Conservation (phyloP, 2,888 invertebrate species). For the Andrena dorsata region DNA sequence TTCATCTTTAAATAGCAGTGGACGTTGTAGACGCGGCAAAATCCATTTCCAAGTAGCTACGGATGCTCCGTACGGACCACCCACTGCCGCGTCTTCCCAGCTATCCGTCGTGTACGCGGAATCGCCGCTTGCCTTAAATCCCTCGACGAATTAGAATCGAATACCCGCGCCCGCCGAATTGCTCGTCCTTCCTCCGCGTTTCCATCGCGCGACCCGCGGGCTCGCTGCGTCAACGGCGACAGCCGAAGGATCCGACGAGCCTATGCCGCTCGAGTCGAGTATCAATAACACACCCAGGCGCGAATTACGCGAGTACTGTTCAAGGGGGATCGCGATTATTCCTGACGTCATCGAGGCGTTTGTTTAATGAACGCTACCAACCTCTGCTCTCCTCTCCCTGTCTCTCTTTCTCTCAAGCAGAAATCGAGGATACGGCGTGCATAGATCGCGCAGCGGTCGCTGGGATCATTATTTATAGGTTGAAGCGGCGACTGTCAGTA, state of each 20-base stretch:
- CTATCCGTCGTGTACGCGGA: constrained; percentile 42
- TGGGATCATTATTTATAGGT: constrained; percentile 28
- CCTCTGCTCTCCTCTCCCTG: constrained; percentile 33
- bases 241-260: not conserved
- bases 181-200: not conserved
- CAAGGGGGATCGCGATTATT: constrained; percentile 66
- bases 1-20: constrained; percentile 74
- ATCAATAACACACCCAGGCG: constrained; percentile 62
- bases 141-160: constrained; percentile 52
- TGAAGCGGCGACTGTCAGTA: constrained; percentile 16
- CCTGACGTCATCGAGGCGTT: constrained; percentile 71
- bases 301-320: constrained; percentile 60
- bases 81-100: constrained; percentile 57
- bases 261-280: constrained; percentile 10
- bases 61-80: constrained; percentile 68
- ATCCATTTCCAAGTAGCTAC: constrained; percentile 75
- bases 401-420: constrained; percentile 6
- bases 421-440: constrained; percentile 30
- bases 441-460: constrained; percentile 31
- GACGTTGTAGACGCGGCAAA: constrained; percentile 69
- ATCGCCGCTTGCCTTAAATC: constrained; percentile 15
- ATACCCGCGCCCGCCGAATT: constrained; percentile 27
- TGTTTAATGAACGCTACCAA: constrained; percentile 71
- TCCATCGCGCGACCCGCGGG: not conserved
- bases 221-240: not conserved